Evolutionary conservation across 2,113 vertebrate genomes (phyloP), one percentile per base, ranked within the genome.

Genomic region (Colistium nudipinnis): DNA sequence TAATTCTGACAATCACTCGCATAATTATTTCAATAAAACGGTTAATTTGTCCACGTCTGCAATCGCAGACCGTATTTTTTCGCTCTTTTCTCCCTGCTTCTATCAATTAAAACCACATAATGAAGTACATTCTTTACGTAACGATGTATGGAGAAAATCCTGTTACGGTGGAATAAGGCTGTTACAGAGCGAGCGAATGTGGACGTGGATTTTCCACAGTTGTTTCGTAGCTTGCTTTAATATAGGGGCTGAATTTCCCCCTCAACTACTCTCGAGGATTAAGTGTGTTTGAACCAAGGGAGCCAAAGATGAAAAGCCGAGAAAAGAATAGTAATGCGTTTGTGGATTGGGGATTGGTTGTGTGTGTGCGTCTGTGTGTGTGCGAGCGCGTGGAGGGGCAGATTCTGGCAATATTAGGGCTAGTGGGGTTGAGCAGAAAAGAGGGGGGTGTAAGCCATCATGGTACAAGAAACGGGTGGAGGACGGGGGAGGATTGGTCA

Each of bases 61-160:
- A 56, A 73, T 84, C 41, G 78, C 43, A 56, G 80, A 45, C 71
- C 57, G 24, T 69, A 59, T 81, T 82, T 83, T 77, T 35, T 67
- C 45, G 33, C 38, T 68, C 49, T 45, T 80, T 79, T 80, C 30
- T 80, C 51, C 80, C 38, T 61, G 19, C 56, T 75, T 73, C 62
- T 60, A 84, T 89, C 80, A 86, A 86, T 91, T 90, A 88, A 88
- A 87, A 85, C 82, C 73, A 66, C 62, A 88, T 90, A 84, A 89
- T 87, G 76, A 82, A 82, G 76, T 70, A 39, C 67, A 68, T 68
- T 76, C 78, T 84, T 91, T 84, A 78, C 78, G 65, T 59, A 70
- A 72, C 81, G 57, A 76, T 74, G 51, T 84, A 72, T 84, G 61
- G 78, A 74, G 78, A 52, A 83, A 90, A 91, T 92, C 85, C 86